Percentiles rank a stretch among this genome's conserved stretches.
Evolutionary conservation across 2,113 vertebrate species (phyloP).

Genomic region (Vulpes lagopus): DNA sequence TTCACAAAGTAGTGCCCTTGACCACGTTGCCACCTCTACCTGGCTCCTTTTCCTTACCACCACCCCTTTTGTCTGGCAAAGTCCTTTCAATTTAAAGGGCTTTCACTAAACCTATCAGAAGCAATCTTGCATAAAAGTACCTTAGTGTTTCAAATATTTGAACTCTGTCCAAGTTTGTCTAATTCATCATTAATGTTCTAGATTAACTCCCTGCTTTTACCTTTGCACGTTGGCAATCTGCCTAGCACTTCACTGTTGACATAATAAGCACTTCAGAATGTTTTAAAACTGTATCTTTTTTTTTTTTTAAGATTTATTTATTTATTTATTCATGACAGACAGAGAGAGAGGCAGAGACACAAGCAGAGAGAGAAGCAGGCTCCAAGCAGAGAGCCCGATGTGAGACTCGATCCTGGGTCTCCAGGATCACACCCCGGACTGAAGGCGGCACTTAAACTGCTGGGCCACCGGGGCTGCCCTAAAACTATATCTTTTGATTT

Average conservation of each 20-base stretch:
- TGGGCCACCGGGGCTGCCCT: no score
- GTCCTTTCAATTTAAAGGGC: background rate
- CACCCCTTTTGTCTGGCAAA: background rate
- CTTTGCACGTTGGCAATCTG: background rate
- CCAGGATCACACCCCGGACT: no score
- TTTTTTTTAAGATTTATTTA: no score
- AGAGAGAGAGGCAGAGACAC: no score
- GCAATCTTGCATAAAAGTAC: background rate
- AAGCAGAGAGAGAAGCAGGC: no score
- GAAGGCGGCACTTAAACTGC: no score
- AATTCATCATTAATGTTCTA: background rate
- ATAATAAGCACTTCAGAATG: background rate
- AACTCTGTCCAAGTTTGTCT: background rate
- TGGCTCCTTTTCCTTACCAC: background rate
- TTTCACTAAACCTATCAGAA: background rate
- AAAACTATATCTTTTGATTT: background rate
- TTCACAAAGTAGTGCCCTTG: background rate
- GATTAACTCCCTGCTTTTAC: background rate
- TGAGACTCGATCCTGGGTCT: no score
- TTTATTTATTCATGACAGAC: no score
- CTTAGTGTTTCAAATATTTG: background rate
- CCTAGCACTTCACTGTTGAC: background rate
- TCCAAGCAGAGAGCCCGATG: no score
- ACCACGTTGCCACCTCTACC: background rate
- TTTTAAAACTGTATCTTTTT: background rate